Conservation (phyloP, 2,113 vertebrate genomes). For the Polyodon spathula region DNA sequence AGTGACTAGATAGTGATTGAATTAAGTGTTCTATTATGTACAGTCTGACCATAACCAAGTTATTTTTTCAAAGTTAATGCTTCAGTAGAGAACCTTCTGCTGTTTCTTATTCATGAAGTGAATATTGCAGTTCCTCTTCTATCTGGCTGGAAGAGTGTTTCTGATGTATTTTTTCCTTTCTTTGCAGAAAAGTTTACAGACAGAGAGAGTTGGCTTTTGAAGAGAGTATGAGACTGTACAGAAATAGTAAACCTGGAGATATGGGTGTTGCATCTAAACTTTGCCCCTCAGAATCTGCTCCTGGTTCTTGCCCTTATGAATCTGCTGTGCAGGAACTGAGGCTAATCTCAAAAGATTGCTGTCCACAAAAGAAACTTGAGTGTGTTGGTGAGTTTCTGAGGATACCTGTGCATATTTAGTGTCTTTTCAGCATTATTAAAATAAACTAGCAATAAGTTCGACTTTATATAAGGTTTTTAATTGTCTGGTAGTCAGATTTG, state of each 20-base stretch:
- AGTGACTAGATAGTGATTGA: too few species aligned
- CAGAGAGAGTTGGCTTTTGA: conserved; percentile 61
- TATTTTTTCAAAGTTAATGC: too few species aligned
- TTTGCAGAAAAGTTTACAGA: conserved; percentile 59
- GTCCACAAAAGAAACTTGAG: conserved; percentile 85
- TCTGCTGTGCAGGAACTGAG: conserved; percentile 69
- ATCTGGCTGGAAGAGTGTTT: too few species aligned
- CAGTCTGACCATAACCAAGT: too few species aligned
- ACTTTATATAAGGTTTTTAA: too few species aligned
- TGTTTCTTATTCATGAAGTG: too few species aligned
- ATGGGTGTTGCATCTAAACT: conserved; percentile 68
- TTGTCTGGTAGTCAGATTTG: too few species aligned
- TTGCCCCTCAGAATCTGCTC: conserved; percentile 42
- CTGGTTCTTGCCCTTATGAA: conserved; percentile 60
- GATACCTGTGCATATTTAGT: neutral
- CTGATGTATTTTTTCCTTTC: neutral
- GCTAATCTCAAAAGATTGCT: conserved; percentile 62
- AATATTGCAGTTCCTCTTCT: too few species aligned
- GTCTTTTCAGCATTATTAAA: neutral
- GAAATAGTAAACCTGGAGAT: conserved; percentile 46
- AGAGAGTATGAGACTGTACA: conserved; percentile 61
- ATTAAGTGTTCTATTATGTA: too few species aligned
- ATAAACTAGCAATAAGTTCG: too few species aligned
- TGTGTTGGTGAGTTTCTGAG: conserved; percentile 65
- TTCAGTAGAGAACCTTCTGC: too few species aligned